These are phyloP conservation scores for Melanophora roralis DNA, from an alignment of 2,888 invertebrate species.

Conservation along the genomic window DNA sequence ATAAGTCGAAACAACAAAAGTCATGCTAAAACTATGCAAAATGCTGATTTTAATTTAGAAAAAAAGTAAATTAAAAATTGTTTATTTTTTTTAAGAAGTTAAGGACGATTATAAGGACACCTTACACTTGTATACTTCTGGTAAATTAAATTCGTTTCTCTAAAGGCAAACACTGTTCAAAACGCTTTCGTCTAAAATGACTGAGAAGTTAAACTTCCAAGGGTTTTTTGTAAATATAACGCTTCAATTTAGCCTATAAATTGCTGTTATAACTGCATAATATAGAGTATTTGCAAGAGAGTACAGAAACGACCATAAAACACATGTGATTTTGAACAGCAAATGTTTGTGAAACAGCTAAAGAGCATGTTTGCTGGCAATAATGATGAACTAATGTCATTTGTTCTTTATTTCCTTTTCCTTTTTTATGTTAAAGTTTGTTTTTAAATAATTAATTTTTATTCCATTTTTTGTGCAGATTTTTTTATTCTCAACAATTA, in stretches of 20 bases:
- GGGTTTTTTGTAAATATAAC: too few relatives aligned
- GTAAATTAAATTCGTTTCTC: too few relatives aligned
- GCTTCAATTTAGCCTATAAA: too few relatives aligned
- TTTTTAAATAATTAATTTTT: conserved; percentile 6
- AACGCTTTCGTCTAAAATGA: too few relatives aligned
- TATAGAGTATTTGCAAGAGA: conserved; percentile 6
- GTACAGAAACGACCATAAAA: background rate
- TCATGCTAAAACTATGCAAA: conserved; percentile 47
- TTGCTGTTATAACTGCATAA: background rate
- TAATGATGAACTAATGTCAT: conserved; percentile 62
- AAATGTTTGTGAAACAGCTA: conserved; percentile 51
- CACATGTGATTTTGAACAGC: conserved; percentile 32
- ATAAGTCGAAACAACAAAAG: conserved; percentile 54
- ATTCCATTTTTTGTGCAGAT: background rate
- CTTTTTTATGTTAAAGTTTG: conserved; percentile 29
- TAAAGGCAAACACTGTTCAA: too few relatives aligned
- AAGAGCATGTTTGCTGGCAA: conserved; percentile 62
- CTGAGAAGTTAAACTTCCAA: too few relatives aligned
- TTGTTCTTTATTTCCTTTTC: conserved; percentile 42
- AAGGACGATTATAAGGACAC: background rate
- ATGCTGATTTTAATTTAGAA: conserved; percentile 9
- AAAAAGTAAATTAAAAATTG: conserved; percentile 14
- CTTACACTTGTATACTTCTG: background rate
- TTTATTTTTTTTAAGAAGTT: background rate
- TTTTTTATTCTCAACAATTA: conserved; percentile 47